These are phyloP conservation scores for Gasterosteus nipponicus DNA, from an alignment of 2,113 vertebrate genomes.

Conservation along the genomic window DNA sequence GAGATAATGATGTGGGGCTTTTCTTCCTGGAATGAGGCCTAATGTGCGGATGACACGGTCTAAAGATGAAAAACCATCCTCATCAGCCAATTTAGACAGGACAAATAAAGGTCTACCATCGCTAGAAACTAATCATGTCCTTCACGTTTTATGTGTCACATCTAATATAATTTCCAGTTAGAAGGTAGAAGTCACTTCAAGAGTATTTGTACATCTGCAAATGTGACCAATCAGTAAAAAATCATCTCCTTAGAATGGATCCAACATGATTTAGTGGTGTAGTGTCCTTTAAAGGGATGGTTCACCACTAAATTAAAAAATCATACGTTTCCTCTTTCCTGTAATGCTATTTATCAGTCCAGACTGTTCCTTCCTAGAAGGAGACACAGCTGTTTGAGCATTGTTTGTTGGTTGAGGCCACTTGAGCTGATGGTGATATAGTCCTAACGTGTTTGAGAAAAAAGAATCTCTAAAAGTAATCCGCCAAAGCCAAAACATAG, in stretches of 20 bases:
- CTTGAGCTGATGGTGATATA: not conserved
- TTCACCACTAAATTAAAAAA: not conserved
- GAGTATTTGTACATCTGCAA: constrained; percentile 50
- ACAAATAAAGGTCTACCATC: constrained; percentile 63
- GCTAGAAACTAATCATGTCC: constrained; percentile 58
- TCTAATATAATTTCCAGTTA: constrained; percentile 70
- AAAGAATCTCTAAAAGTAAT: not conserved
- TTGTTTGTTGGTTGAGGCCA: not conserved
- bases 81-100: constrained; percentile 69
- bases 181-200: constrained; percentile 61
- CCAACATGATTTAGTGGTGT: not conserved
- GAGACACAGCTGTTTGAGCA: too few species aligned
- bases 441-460: not conserved
- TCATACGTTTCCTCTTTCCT: not conserved
- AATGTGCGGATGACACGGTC: constrained; percentile 77
- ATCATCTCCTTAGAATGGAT: constrained; percentile 2
- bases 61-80: constrained; percentile 77
- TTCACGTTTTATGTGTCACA: constrained; percentile 62
- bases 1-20: constrained; percentile 70
- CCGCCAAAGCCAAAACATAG: not conserved
- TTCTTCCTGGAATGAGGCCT: constrained; percentile 77
- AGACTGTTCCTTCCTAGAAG: too few species aligned
- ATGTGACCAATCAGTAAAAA: constrained; percentile 52
- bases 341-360: not conserved
- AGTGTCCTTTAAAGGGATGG: constrained; percentile 8